Evolutionary conservation across 2,888 invertebrate species (phyloP), one percentile per base, ranked within the genome.

Genomic region (Tetanocera ferruginea): DNA sequence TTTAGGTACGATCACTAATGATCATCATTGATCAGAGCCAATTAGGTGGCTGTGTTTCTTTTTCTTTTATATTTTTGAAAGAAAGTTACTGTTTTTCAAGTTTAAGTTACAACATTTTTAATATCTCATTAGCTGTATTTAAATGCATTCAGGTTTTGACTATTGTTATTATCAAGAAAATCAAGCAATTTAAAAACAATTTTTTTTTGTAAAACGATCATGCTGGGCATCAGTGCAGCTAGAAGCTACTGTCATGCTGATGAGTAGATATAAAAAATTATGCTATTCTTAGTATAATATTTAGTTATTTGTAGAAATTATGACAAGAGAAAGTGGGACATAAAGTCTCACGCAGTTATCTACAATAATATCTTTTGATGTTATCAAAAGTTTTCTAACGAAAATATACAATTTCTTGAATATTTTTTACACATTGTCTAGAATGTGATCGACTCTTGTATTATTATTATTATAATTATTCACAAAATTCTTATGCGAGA

Each of bases 21-120:
- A 60, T 60, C 60, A 23, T 28, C 60, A 60, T 60, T 60, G 60
- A 60, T 60, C 60, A 60, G 17, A 60, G 60, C 60, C 60, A 60
- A 60, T 60, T 60, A 60, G 60, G 60, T 28, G 28, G 60, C 28
- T 17, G 17, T 28, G 25, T 60, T 14, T 60, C 8, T 55, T 19
- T 0, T 11, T 43, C 6, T 43, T 14, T 43, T 19, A 19, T 60
- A 5, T 60, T 60, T 60, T 28, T 25, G 28, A 28, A 28, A 60
- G 60, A 60, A 60, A 60, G 60, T 60, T 60, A 14, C 5, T 57
- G 28, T 57, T 57, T 57, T 57, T 57, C 23, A 57, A 19, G 19
- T 19, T 57, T 57, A 6, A 23, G 60, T 28, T 60, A 14, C 14
- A 60, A 14, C 23, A 43, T 43, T 43, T 37, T 37, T 37, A 43